Percentiles rank a stretch among this genome's conserved stretches.
These are phyloP conservation scores for Acanthornis magna DNA, from an alignment of 2,797 vertebrate species.

Conservation along the genomic window DNA sequence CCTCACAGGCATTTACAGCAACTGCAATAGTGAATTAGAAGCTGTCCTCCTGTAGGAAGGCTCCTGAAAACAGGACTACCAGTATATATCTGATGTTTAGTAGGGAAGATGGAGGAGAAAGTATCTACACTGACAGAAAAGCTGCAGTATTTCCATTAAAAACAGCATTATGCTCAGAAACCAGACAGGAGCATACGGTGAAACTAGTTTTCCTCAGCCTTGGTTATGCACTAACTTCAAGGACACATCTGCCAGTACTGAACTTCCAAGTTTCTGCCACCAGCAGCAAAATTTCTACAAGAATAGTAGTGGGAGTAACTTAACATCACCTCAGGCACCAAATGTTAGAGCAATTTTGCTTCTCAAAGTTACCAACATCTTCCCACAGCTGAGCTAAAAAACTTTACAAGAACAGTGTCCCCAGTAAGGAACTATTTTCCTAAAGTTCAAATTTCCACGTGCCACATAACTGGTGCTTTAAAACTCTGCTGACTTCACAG, in stretches of 20 bases:
- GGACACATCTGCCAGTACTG: not conserved
- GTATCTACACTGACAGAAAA: not conserved
- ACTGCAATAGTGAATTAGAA: not conserved
- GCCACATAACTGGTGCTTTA: not conserved
- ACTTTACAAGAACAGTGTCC: not conserved
- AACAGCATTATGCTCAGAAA: not conserved
- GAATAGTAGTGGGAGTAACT: not conserved
- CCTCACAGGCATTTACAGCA: not conserved
- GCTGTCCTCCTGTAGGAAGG: not conserved
- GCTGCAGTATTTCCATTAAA: not conserved
- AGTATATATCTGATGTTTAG: not conserved
- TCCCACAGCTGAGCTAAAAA: not conserved
- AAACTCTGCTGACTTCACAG: not conserved
- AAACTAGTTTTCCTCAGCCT: not conserved
- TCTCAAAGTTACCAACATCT: not conserved
- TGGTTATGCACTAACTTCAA: not conserved
- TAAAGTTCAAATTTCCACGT: accelerated
- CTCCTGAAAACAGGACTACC: not conserved
- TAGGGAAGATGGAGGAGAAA: not conserved
- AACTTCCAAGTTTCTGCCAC: not conserved
- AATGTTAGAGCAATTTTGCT: not conserved
- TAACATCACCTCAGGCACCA: not conserved
- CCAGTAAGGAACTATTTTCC: not conserved
- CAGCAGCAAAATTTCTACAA: not conserved
- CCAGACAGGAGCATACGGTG: not conserved